Evolutionary conservation across 2,888 invertebrate genomes (phyloP), one percentile per base, ranked within the genome.

Genomic region (Zonitis immaculata): DNA sequence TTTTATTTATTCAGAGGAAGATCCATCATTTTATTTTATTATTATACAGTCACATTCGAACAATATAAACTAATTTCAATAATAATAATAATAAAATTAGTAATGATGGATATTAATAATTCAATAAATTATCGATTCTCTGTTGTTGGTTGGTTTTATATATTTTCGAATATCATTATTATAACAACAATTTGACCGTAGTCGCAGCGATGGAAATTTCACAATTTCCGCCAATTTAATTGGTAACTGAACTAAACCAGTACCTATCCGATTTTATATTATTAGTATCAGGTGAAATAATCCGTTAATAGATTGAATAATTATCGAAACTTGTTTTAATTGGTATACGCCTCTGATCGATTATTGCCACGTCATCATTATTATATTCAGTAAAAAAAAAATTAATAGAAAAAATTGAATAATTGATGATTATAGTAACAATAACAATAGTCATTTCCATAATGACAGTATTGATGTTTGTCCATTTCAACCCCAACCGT

Each of bases 281-380:
- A 58, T 58, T 57, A 57, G 52, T 49, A 56, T 35, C 60, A 58
- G 51, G 52, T 54, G 51, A 58, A 58, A 56, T 56, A 52, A 58
- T 51, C 54, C 49, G 45, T 42, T 48, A 50, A 58, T 51, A 60
- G 52, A 46, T 27, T 42, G 44, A 44, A 32, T 60, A 58, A 58
- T 56, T 56, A 54, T 51, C 32, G 47, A 49, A 57, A 54, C 47
- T 28, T 44, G 28, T 51, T 35, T 47, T 54, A 54, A 54, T 51
- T 51, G 51, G 47, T 25, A 35, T 25, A 11, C 42, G 35, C 8
- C 4, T 16, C 9, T 35, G 35, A 35, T 35, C 18, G 14, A 35
- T 35, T 8, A 18, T 9, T 18, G 35, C 35, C 18, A 9, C 9
- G 9, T 14, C 1, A 18, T 35, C 11, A 35, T 32, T 3, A 32